phyloP scores from a whole-genome alignment of 1,140 invertebrate species.

The Drosophila pseudoobscura region DNA sequence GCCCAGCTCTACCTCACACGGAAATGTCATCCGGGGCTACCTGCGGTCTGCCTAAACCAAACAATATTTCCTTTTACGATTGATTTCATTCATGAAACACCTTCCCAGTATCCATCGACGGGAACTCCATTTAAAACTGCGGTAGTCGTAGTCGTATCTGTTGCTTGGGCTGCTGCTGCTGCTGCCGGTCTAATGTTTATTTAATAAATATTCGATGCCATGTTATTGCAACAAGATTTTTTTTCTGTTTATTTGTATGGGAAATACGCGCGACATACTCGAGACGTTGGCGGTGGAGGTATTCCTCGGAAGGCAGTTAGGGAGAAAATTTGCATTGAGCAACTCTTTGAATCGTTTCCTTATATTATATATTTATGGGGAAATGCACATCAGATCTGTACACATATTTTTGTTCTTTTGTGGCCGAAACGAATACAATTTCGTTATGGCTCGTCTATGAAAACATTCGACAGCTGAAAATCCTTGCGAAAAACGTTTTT shows the following conservation, averaged over 20 bases:
- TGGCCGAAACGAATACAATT: constrained; percentile 44
- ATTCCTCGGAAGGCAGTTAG: constrained; percentile 15
- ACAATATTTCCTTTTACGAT: constrained; percentile 4
- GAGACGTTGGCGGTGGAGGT: constrained; percentile 38
- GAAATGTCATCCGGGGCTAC: not conserved
- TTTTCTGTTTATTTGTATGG: constrained; percentile 71
- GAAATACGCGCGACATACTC: constrained; percentile 76
- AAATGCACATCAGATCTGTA: constrained; percentile 9
- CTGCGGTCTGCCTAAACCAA: constrained; percentile 27
- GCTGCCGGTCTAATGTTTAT: constrained; percentile 71
- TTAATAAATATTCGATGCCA: constrained; percentile 77
- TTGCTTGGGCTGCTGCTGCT: constrained; percentile 30
- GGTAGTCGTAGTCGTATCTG: constrained; percentile 16
- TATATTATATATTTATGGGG: constrained; percentile 19
- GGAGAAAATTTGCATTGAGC: constrained; percentile 40
- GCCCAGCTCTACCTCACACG: not conserved
- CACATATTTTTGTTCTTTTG: constrained; percentile 25
- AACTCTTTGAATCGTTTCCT: constrained; percentile 35
- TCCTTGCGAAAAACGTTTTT: constrained; percentile 77
- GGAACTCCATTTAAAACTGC: constrained; percentile 42
- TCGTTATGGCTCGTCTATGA: constrained; percentile 60
- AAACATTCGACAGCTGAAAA: constrained; percentile 67
- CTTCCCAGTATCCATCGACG: constrained; percentile 12
- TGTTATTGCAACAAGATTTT: constrained; percentile 74
- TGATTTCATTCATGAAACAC: constrained; percentile 71